These are phyloP conservation scores for Thereva nobilitata DNA, from an alignment of 2,888 invertebrate genomes.

Conservation along the genomic window DNA sequence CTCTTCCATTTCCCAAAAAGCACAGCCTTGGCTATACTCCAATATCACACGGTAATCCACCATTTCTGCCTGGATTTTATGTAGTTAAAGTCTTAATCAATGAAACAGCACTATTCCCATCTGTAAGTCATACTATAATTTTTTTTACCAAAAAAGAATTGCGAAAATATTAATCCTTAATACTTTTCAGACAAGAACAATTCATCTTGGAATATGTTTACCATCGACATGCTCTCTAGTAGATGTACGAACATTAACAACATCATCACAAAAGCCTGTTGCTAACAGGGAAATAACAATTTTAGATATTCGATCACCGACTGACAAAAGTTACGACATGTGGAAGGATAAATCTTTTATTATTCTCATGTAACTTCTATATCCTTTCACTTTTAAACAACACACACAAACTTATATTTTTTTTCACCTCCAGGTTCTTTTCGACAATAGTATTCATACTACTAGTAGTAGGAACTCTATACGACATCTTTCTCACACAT, in stretches of 20 bases:
- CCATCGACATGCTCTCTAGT: slow-evolving; percentile 69
- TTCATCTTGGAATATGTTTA: slow-evolving; percentile 77
- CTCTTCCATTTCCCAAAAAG: slow-evolving; percentile 53
- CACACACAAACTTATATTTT: slow-evolving; percentile 19
- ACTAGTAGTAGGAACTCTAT: slow-evolving; percentile 69
- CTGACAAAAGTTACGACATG: slow-evolving; percentile 67
- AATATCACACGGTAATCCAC: slow-evolving; percentile 61
- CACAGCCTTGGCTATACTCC: slow-evolving; percentile 50
- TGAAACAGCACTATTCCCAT: slow-evolving; percentile 51
- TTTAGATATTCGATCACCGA: slow-evolving; percentile 70
- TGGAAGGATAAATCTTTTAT: slow-evolving; percentile 73
- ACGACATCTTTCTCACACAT: slow-evolving; percentile 64
- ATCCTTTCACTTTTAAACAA: slow-evolving; percentile 39
- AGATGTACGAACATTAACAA: slow-evolving; percentile 66
- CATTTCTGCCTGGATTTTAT: slow-evolving; percentile 71
- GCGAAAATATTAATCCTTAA: not conserved
- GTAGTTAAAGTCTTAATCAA: slow-evolving; percentile 65
- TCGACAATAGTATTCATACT: slow-evolving; percentile 61
- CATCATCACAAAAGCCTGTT: slow-evolving; percentile 61
- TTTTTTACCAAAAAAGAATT: not conserved
- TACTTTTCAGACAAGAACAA: slow-evolving; percentile 64
- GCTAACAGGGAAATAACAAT: slow-evolving; percentile 62
- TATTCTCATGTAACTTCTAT: slow-evolving; percentile 64
- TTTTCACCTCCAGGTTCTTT: slow-evolving; percentile 60
- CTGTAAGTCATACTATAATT: slow-evolving; percentile 52